Evolutionary conservation across 2,888 invertebrate genomes (phyloP).

Genomic region (Nephrotoma flavescens): DNA sequence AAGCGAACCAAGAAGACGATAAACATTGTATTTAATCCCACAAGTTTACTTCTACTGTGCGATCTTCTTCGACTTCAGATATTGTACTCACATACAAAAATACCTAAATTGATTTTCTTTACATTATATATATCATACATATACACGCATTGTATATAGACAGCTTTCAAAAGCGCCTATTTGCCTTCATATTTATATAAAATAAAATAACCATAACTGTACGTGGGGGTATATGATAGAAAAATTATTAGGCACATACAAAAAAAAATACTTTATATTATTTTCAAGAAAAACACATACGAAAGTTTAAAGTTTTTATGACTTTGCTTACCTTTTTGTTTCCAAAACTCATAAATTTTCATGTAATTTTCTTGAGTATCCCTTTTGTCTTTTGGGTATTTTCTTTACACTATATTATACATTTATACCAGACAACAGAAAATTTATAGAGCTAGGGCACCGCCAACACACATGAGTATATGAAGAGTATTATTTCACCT

Average conservation of each 20-base stretch:
- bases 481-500: not conserved
- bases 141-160: not conserved
- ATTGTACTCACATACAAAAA: not conserved
- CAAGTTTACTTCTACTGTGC: not conserved
- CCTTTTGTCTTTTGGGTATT: not conserved
- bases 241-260: not conserved
- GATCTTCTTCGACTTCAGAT: not conserved
- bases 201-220: not conserved
- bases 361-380: not conserved
- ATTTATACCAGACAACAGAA: not conserved
- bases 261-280: not conserved
- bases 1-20: not conserved
- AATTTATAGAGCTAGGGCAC: not conserved
- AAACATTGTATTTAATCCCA: not conserved
- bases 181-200: not conserved
- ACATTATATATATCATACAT: too few relatives aligned
- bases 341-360: not conserved
- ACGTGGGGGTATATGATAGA: not conserved
- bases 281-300: not conserved
- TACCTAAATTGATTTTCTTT: not conserved
- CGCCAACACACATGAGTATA: not conserved
- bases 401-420: not conserved
- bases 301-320: not conserved
- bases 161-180: not conserved
- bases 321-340: not conserved